Base-by-base conservation (phyloP, 2,888 invertebrate genomes). In the Oligia strigilis region DNA sequence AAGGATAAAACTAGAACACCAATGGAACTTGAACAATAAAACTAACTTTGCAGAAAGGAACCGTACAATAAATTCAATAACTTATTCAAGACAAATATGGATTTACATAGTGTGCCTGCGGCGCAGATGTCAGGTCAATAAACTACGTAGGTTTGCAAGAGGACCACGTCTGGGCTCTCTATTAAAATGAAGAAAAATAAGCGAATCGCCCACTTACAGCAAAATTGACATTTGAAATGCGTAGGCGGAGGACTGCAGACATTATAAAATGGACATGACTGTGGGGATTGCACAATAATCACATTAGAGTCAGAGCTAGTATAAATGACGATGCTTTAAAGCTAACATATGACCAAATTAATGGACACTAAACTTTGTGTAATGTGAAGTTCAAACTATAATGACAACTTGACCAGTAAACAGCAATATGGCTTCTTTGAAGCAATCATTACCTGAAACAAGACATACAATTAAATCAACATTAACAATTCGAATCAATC, bases 171-270 rank as follows among this genome's bases (percentile, higher is more conserved):
- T 80, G 75, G 69, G 65, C 19, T 79, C 65, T 72, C 88, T 81
- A 88, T 80, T 76, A 78, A 77, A 88, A 83, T 49, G 65, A 72
- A 77, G 77, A 78, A 88, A 86, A 88, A 81, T 72, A 89, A 89
- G 90, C 83, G 67, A 67, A 81, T 88, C 88, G 88, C 87, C 88
- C 88, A 90, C 90, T 77, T 58, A 65, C 72, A 67, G 81, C 71
- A 52, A 77, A 65, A 79, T 66, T 70, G 72, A 71, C 75, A 65
- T 77, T 77, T 84, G 66, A 71, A 80, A 74, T 65, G 52, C 70
- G 88, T 88, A 77, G 84, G 86, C 72, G 23, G 36, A 29, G 52
- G 58, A 74, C 70, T 49, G 77, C 80, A 73, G 58, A 72, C 78
- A 70, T 80, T 78, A 78, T 85, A 77, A 81, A 80, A 80, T 67